These are phyloP conservation scores for Trematocara macrostoma DNA, from an alignment of 2,113 vertebrate species.

Conservation along the genomic window DNA sequence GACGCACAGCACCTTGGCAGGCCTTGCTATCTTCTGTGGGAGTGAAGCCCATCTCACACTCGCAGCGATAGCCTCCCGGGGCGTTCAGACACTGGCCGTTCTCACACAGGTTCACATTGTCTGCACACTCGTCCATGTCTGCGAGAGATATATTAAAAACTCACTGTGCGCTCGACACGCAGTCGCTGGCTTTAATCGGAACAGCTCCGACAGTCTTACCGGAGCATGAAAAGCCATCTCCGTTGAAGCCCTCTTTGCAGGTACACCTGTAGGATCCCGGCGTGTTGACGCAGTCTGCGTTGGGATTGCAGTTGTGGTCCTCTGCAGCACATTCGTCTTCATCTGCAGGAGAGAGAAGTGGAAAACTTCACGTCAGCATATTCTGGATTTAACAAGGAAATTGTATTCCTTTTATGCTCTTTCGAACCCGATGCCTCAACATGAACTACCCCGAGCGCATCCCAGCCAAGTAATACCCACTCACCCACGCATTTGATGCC, in stretches of 20 bases:
- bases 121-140: conserved; percentile 91
- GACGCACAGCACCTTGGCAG: conserved; percentile 79
- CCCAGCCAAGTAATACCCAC: conserved; percentile 7
- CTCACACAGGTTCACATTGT: conserved; percentile 88
- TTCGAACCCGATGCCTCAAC: not conserved
- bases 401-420: not conserved
- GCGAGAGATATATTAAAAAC: not conserved
- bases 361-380: not conserved
- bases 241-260: conserved; percentile 84
- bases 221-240: conserved; percentile 85
- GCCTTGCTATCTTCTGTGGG: conserved; percentile 85
- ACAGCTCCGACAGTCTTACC: conserved; percentile 60
- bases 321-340: conserved; percentile 83
- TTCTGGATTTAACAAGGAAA: not conserved
- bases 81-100: conserved; percentile 92
- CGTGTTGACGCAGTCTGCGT: conserved; percentile 84
- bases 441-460: not conserved
- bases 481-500: conserved; percentile 88
- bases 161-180: not conserved
- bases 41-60: conserved; percentile 93
- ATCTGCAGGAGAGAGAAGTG: conserved; percentile 62
- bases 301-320: conserved; percentile 84
- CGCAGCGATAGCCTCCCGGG: conserved; percentile 86
- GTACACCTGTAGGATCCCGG: conserved; percentile 87
- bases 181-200: not conserved